Evolutionary conservation across 2,113 vertebrate genomes (phyloP).

Genomic region (Platysteira castanea): DNA sequence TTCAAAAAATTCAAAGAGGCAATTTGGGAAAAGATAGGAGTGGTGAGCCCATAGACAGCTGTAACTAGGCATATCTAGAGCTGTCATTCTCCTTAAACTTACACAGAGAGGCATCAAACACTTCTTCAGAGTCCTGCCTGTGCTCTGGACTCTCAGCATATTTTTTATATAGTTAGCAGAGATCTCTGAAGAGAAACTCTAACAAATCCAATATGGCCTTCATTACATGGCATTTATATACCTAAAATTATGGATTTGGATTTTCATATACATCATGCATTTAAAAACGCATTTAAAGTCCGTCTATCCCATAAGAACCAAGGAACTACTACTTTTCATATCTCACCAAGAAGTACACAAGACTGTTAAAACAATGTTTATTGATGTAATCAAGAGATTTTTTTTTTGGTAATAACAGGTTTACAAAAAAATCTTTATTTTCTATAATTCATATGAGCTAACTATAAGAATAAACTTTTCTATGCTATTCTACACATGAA

Average conservation of each 20-base stretch:
- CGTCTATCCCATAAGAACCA: rapidly evolving
- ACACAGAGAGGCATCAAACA: not conserved
- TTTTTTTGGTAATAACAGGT: not conserved
- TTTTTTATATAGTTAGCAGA: not conserved
- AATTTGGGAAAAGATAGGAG: not conserved
- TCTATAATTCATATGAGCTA: not conserved
- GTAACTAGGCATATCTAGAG: not conserved
- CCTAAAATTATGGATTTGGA: not conserved
- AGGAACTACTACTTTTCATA: not conserved
- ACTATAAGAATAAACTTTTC: not conserved
- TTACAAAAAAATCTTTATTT: not conserved
- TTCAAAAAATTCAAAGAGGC: not conserved
- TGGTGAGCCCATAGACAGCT: not conserved
- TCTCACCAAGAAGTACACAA: not conserved
- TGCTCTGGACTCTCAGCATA: not conserved
- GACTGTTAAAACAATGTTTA: not conserved
- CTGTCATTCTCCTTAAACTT: not conserved
- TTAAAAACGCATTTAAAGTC: not conserved
- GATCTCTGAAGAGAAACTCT: not conserved
- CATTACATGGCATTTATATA: not conserved
- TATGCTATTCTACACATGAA: not conserved
- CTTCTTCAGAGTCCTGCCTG: not conserved
- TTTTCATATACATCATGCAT: not conserved
- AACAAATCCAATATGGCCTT: not conserved
- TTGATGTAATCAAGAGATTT: not conserved